Base-by-base conservation (phyloP, 2,888 invertebrate species). In the Imbricaverruca yamaguchii region DNA sequence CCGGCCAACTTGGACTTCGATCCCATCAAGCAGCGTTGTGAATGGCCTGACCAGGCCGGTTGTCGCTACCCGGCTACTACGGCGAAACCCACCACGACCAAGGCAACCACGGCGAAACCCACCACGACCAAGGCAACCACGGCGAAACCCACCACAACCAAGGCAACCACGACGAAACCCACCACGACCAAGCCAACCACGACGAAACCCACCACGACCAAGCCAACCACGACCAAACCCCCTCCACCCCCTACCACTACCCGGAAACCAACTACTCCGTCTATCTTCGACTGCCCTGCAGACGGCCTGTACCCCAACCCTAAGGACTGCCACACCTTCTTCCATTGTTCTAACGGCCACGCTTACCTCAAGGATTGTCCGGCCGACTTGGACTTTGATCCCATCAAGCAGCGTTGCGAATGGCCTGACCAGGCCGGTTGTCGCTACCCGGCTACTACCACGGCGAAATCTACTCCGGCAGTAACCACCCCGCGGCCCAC, bases 241-340 rank as follows among this genome's bases (percentile, higher is more conserved):
- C 80, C 67, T 10, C 13, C 25, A 25, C 18, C 80, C 2, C 18
- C 61, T 39, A 39, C 39, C 4, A 39, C 39, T 39, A 39, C 39
- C 39, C 39, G 39, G 2, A 59, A 59, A 59, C 59, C 59, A 15
- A 59, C 59, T 13, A 59, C 59, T 13, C 11, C 11, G 15, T 59
- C 59, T 1, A 59, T 59, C 7, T 59, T 59, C 15, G 59, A 59
- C 59, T 59, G 59, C 59, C 59, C 59, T 11, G 7, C 12, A 59
- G 59, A 59, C 59, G 18, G 59, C 59, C 59, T 59, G 59, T 59
- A 59, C 59, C 59, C 59, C 59, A 15, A 59, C 59, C 59, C 59
- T 7, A 15, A 59, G 7, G 82, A 83, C 79, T 84, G 84, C 80
- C 65, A 65, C 12, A 65, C 23, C 23, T 65, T 65, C 65, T 65